Evolutionary conservation across 1,140 invertebrate genomes (phyloP), one percentile per base, ranked within the genome.

Genomic region (Drosophila mojavensis): DNA sequence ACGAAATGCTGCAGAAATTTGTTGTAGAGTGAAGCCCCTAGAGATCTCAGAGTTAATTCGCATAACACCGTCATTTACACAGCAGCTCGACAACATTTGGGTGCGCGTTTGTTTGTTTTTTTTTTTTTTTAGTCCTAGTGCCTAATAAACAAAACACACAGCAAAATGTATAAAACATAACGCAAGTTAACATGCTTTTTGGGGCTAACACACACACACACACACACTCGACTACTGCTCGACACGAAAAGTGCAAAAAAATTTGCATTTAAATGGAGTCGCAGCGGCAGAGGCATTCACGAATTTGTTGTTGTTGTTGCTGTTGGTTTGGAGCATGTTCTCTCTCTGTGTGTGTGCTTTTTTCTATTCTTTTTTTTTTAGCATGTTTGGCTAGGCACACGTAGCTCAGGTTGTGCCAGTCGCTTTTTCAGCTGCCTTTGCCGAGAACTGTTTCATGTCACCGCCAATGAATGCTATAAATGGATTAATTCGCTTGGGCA

Each of bases 401-500:
- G 51, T 58, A 61, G 50, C 48, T 69, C 56, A 54, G 39, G 36
- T 41, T 41, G 60, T 51, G 10, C 60, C 47, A 28, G 26, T 60
- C 47, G 58, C 26, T 33, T 9, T 58, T 39, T 39, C 20, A 36
- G 30, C 17, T 13, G 11, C 36, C 48, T 15, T 43, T 41, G 33
- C 66, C 53, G 62, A 13, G 39, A 64, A 54, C 48, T 56, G 73
- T 53, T 77, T 71, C 30, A 76, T 85, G 81, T 85, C 78, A 81
- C 70, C 73, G 81, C 51, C 75, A 81, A 81, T 81, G 81, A 81
- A 81, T 85, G 81, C 81, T 85, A 85, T 78, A 85, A 85, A 85
- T 78, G 81, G 81, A 85, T 85, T 85, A 85, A 85, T 85, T 85
- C 81, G 78, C 82, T 78, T 78, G 81, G 81, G 75, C 81, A 65